phyloP scores from a whole-genome alignment of 2,888 invertebrate species.

The Hypomecis punctinalis region DNA sequence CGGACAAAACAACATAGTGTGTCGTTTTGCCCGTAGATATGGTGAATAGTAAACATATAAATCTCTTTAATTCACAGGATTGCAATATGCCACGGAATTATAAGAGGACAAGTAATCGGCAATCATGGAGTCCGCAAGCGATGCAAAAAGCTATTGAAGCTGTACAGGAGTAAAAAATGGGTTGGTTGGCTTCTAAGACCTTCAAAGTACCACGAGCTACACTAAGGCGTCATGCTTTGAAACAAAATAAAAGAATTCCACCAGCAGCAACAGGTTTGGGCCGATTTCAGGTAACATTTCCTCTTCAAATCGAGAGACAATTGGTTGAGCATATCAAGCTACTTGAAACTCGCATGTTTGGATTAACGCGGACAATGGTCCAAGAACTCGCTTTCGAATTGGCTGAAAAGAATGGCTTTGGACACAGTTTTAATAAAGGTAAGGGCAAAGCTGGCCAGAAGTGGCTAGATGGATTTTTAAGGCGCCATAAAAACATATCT shows the following conservation, averaged over 20 bases:
- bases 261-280: conserved; percentile 20
- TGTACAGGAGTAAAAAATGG: conserved; percentile 30
- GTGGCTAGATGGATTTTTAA: conserved; percentile 28
- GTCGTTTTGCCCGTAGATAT: too few relatives aligned
- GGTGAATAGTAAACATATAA: too few relatives aligned
- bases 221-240: conserved; percentile 24
- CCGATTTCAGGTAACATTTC: neutral
- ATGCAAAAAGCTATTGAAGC: conserved; percentile 36
- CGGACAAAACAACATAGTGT: too few relatives aligned
- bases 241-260: conserved; percentile 18
- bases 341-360: conserved; percentile 37
- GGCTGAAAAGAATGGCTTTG: conserved; percentile 12
- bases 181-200: conserved; percentile 34
- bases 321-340: conserved; percentile 37
- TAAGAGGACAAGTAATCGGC: neutral
- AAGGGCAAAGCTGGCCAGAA: conserved; percentile 38
- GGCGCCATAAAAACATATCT: conserved; percentile 1
- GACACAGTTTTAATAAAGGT: conserved; percentile 5
- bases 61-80: too few relatives aligned
- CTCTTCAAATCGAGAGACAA: conserved; percentile 25
- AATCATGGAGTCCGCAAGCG: conserved; percentile 1
- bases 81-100: neutral
- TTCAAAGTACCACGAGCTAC: conserved; percentile 36
- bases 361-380: conserved; percentile 32
- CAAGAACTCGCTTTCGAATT: conserved; percentile 33